Evolutionary conservation across 2,113 vertebrate species (phyloP).

Genomic region (Gasterosteus aculeatus): DNA sequence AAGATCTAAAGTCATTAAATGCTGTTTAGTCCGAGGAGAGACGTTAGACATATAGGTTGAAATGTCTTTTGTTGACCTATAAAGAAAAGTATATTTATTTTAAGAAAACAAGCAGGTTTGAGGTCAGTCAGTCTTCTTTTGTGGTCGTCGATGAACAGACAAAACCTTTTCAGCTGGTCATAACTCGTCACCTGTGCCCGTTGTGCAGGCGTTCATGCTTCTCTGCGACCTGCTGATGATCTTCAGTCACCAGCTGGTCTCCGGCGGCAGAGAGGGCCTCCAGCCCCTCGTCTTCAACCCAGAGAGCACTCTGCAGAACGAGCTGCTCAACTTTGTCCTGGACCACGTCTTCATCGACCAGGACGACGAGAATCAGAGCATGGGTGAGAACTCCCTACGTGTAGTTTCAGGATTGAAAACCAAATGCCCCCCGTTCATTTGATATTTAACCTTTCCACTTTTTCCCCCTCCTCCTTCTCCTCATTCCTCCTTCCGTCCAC

Average conservation of each 20-base stretch:
- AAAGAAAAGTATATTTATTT: background rate
- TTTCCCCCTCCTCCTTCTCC: background rate
- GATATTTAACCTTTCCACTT: background rate
- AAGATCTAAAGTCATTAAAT: background rate
- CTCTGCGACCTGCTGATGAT: conserved; percentile 99
- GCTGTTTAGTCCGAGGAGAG: background rate
- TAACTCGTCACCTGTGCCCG: conserved; percentile 1
- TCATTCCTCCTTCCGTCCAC: background rate
- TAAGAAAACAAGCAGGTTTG: background rate
- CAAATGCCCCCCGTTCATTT: background rate
- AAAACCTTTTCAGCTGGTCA: background rate
- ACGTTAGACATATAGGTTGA: too few species aligned
- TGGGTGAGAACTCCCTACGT: conserved; percentile 83
- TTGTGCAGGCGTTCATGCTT: conserved; percentile 93
- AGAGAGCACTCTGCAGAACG: conserved; percentile 93
- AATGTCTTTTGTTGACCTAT: background rate
- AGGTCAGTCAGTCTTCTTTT: background rate
- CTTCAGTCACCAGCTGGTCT: conserved; percentile 96
- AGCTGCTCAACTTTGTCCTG: conserved; percentile 97
- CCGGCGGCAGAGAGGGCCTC: conserved; percentile 92
- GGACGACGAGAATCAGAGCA: conserved; percentile 99
- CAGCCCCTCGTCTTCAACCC: conserved; percentile 97
- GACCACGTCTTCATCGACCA: conserved; percentile 99
- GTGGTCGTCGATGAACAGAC: background rate
- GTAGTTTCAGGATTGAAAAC: background rate